phyloP scores from a whole-genome alignment of 2,113 vertebrate species.

The Strix aluco region DNA sequence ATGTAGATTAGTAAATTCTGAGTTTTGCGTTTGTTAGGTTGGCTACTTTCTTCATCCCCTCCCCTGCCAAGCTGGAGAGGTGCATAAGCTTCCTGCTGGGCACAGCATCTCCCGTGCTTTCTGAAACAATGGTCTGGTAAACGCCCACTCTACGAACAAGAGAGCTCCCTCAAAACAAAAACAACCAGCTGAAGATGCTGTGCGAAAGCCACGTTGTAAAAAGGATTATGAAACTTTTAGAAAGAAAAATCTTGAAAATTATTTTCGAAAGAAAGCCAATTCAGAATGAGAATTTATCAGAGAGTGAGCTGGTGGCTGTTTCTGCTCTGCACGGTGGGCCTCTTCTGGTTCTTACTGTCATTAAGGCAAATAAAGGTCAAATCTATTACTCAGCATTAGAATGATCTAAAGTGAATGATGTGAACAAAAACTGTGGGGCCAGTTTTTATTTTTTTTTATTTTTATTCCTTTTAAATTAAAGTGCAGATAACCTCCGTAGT shows the following conservation, averaged over 20 bases:
- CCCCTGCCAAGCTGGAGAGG: not conserved
- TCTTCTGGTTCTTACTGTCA: not conserved
- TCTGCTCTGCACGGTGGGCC: not conserved
- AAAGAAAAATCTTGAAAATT: fast-evolving
- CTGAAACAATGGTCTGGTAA: too few species aligned
- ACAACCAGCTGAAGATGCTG: not conserved
- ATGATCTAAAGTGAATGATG: not conserved
- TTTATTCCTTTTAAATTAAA: not conserved
- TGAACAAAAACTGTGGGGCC: not conserved
- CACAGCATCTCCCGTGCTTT: not conserved
- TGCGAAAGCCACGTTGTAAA: not conserved
- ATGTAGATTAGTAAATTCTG: not conserved
- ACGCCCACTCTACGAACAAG: fast-evolving
- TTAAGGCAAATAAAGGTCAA: not conserved
- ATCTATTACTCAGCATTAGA: not conserved
- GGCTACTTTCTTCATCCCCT: not conserved
- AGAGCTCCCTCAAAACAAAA: not conserved
- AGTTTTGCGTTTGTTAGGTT: fast-evolving
- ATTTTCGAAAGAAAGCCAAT: too few species aligned
- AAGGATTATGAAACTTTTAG: not conserved
- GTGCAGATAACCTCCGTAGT: not conserved
- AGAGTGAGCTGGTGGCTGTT: not conserved
- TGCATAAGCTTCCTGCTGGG: not conserved
- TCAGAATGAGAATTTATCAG: not conserved
- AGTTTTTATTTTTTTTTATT: not conserved